A percentile compares a stretch with the other conserved stretches of the same genome.
phyloP scores from a whole-genome alignment of 2,113 vertebrate species.

The Seriola aureovittata region DNA sequence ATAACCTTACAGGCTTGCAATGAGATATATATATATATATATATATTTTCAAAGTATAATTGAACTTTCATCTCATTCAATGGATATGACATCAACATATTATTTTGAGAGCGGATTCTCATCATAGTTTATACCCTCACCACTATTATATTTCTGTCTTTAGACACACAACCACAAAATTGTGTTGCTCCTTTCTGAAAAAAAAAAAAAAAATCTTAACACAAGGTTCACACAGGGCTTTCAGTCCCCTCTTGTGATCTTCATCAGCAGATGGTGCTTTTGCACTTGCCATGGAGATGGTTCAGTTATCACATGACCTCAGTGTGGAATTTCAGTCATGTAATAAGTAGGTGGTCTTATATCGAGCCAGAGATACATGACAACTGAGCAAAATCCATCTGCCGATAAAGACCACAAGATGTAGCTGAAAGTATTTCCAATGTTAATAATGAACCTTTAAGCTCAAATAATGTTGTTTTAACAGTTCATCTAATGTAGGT shows the following conservation, averaged over 20 bases:
- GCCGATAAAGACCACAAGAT: neutral
- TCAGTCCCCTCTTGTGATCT: neutral
- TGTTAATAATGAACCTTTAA: neutral
- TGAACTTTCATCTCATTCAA: slow-evolving; percentile 1
- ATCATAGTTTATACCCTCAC: neutral
- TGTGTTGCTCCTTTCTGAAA: neutral
- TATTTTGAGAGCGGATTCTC: neutral
- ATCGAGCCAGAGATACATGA: neutral
- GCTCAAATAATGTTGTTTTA: neutral
- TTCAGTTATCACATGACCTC: neutral
- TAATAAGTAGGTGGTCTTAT: neutral
- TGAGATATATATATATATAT: neutral
- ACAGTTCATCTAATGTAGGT: neutral
- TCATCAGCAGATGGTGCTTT: slow-evolving; percentile 1
- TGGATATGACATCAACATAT: neutral
- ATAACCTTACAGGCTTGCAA: slow-evolving; percentile 16
- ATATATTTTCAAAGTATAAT: neutral
- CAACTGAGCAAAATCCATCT: neutral
- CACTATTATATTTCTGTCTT: neutral
- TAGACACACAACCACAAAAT: neutral
- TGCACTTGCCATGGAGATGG: neutral
- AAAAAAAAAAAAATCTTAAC: neutral
- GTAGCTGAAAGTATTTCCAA: neutral
- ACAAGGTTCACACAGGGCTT: neutral
- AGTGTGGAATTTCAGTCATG: neutral